Conservation (phyloP, 2,888 invertebrate genomes). For the Limnephilus rhombicus region DNA sequence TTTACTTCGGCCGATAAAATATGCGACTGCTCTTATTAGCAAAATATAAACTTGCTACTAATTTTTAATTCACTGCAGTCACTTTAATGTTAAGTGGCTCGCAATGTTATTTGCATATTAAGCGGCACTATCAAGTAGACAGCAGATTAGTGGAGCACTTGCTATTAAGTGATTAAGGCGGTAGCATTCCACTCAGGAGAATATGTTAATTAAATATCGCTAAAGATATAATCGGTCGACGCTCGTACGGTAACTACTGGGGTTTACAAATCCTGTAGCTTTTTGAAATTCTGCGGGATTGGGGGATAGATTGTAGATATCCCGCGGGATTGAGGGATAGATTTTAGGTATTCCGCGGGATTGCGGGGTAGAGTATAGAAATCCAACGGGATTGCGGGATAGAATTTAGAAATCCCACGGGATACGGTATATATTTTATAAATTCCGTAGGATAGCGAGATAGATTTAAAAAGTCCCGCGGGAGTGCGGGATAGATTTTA, state of each 20-base stretch:
- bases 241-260: background rate
- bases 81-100: background rate
- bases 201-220: conserved; percentile 16
- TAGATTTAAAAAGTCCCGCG: too few species aligned
- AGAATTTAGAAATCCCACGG: too few species aligned
- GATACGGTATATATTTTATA: too few species aligned
- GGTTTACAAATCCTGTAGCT: too few species aligned
- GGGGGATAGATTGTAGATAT: too few species aligned
- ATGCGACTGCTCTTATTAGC: background rate
- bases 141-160: background rate
- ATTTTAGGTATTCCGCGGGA: too few species aligned
- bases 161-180: conserved; percentile 10
- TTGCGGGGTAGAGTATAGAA: too few species aligned
- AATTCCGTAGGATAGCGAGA: too few species aligned
- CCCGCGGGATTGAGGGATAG: too few species aligned
- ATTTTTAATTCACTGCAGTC: background rate
- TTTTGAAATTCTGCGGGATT: too few species aligned
- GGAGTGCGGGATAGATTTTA: too few species aligned
- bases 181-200: background rate
- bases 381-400: too few species aligned
- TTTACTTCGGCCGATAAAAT: background rate
- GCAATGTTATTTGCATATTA: background rate
- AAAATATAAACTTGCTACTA: background rate
- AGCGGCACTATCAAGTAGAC: background rate
- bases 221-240: conserved; percentile 1